Percentiles rank a stretch among this genome's conserved stretches.
Evolutionary conservation across 92 coral and sea anemone species (phyloP).

Genomic region (Scolanthus callimorphus): DNA sequence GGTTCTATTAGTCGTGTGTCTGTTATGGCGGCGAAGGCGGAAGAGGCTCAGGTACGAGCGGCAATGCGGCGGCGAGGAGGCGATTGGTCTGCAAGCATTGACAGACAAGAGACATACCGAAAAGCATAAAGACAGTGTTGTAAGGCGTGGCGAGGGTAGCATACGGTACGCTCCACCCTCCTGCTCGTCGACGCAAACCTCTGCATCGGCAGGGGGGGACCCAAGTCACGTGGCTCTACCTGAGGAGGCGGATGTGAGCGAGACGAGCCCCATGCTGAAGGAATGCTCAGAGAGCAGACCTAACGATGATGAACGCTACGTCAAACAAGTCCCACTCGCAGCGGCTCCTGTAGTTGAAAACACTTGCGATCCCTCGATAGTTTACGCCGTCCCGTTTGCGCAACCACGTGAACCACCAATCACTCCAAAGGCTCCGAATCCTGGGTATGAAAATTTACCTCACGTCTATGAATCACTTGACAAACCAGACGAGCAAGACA

Average conservation of each 20-base stretch:
- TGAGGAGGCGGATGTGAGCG: background rate
- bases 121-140: conserved; percentile 7
- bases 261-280: background rate
- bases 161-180: conserved; percentile 33
- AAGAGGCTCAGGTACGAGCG: conserved; percentile 1
- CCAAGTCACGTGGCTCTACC: background rate
- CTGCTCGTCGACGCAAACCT: background rate
- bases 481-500: conserved; percentile 3
- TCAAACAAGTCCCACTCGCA: background rate
- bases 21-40: conserved; percentile 21
- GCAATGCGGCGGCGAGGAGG: conserved; percentile 7
- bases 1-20: conserved; percentile 24
- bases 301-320: background rate
- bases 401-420: background rate
- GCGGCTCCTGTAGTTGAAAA: background rate
- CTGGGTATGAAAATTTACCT: conserved; percentile 27
- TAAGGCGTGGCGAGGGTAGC: conserved; percentile 36
- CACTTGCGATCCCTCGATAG: background rate
- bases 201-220: background rate
- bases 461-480: conserved; percentile 16
- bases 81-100: conserved; percentile 24
- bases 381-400: conserved; percentile 4
- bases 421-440: background rate
- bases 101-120: conserved; percentile 5
- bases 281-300: background rate